These are phyloP conservation scores for Danaus melanippus DNA, from an alignment of 1,140 invertebrate species.

Conservation along the genomic window DNA sequence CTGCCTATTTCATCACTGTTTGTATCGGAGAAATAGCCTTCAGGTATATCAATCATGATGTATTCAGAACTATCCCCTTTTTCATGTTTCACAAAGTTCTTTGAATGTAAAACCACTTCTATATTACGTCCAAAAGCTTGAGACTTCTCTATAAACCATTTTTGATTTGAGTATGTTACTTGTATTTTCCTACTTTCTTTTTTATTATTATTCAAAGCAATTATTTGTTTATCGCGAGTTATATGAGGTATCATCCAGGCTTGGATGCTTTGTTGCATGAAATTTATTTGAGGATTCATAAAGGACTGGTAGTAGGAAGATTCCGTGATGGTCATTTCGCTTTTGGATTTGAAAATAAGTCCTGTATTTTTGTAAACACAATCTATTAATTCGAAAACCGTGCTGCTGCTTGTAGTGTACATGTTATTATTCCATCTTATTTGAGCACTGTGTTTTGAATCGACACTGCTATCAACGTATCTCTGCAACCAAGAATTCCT, in stretches of 20 bases:
- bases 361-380: slow-evolving; percentile 41
- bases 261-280: slow-evolving; percentile 41
- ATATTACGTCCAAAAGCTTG: slow-evolving; percentile 38
- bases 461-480: slow-evolving; percentile 31
- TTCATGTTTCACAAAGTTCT: slow-evolving; percentile 23
- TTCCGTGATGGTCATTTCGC: slow-evolving; percentile 28
- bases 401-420: slow-evolving; percentile 48
- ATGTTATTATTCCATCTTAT: slow-evolving; percentile 50
- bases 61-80: slow-evolving; percentile 36
- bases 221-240: slow-evolving; percentile 19
- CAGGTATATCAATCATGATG: slow-evolving; percentile 46
- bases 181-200: slow-evolving; percentile 23
- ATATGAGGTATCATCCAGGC: slow-evolving; percentile 55
- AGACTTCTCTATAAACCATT: slow-evolving; percentile 40
- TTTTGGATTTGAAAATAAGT: slow-evolving; percentile 35
- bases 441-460: slow-evolving; percentile 40
- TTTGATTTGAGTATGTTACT: slow-evolving; percentile 29
- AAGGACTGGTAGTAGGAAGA: slow-evolving; percentile 27
- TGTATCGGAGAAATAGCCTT: slow-evolving; percentile 42
- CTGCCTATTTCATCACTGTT: slow-evolving; percentile 26
- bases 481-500: slow-evolving; percentile 40
- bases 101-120: slow-evolving; percentile 41
- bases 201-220: slow-evolving; percentile 12
- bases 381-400: slow-evolving; percentile 46
- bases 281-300: slow-evolving; percentile 33